A percentile compares a stretch with the other conserved stretches of the same genome.
Evolutionary conservation across 2,797 vertebrate species (phyloP).

Genomic region (Eurystomus glaucurus): DNA sequence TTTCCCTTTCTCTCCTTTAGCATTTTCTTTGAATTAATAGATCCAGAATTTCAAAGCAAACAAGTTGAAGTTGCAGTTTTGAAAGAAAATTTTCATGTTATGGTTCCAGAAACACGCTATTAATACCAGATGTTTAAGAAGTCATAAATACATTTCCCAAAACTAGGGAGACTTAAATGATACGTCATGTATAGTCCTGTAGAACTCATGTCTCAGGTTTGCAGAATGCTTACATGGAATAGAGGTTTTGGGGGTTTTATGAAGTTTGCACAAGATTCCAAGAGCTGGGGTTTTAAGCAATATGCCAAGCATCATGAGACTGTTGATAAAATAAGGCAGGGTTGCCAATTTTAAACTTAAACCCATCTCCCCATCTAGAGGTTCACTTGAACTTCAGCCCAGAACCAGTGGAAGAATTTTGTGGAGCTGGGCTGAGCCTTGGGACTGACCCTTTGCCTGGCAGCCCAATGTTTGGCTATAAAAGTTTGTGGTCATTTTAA

Average conservation of each 20-base stretch:
- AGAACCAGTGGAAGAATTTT: constrained; percentile 42
- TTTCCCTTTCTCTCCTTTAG: constrained; percentile 25
- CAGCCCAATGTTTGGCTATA: neutral
- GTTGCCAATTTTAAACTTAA: constrained; percentile 48
- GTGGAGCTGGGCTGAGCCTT: constrained; percentile 3
- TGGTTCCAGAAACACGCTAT: constrained; percentile 31
- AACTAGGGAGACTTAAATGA: neutral
- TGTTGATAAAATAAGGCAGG: neutral
- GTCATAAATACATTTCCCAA: neutral
- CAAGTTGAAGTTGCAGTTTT: neutral
- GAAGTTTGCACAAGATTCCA: neutral
- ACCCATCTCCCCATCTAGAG: constrained; percentile 49
- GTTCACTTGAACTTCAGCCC: constrained; percentile 55
- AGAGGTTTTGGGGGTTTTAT: neutral
- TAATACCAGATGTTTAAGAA: constrained; percentile 47
- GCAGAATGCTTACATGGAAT: neutral
- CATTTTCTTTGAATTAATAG: neutral
- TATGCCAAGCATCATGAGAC: neutral
- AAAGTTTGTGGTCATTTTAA: neutral
- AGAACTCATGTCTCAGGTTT: neutral
- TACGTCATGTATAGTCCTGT: neutral
- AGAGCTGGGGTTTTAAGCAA: neutral
- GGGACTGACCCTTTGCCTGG: constrained; percentile 51
- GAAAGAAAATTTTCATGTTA: neutral
- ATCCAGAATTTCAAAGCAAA: constrained; percentile 47